A percentile compares a stretch with the other conserved stretches of the same genome.
phyloP scores from a whole-genome alignment of 2,113 vertebrate species.

The Apeltes quadracus region DNA sequence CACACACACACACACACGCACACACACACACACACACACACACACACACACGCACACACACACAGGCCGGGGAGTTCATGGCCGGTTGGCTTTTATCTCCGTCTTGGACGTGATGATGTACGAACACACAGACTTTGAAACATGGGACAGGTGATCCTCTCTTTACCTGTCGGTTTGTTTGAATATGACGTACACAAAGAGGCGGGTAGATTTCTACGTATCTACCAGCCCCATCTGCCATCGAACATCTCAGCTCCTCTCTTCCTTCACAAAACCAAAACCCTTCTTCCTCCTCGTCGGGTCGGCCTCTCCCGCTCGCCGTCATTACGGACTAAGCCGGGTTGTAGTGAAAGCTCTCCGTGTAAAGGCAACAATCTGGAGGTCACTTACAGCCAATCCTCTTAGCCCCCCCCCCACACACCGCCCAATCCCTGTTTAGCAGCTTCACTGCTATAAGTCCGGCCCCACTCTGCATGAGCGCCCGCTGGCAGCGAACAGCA shows the following conservation, averaged over 20 bases:
- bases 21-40: background rate
- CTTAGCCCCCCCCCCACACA: conserved; percentile 32
- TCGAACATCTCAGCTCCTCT: background rate
- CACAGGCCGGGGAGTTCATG: background rate
- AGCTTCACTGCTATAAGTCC: conserved; percentile 44
- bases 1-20: background rate
- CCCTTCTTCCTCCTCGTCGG: background rate
- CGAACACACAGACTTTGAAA: background rate
- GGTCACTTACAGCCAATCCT: conserved; percentile 68
- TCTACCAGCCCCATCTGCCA: background rate
- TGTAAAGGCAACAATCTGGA: conserved; percentile 52
- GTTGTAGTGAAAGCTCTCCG: conserved; percentile 27
- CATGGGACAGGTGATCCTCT: background rate
- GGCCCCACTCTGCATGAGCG: conserved; percentile 29
- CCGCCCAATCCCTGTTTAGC: conserved; percentile 47
- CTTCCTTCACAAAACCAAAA: background rate
- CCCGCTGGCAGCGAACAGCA: conserved; percentile 20
- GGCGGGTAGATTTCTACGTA: background rate
- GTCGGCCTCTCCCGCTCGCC: background rate
- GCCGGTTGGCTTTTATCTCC: background rate
- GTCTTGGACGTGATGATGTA: background rate
- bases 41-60: background rate
- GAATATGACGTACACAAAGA: background rate
- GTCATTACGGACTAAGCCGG: conserved; percentile 23
- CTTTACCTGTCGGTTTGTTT: background rate